Evolutionary conservation across 2,797 vertebrate genomes (phyloP).

Genomic region (Cossypha heuglini): DNA sequence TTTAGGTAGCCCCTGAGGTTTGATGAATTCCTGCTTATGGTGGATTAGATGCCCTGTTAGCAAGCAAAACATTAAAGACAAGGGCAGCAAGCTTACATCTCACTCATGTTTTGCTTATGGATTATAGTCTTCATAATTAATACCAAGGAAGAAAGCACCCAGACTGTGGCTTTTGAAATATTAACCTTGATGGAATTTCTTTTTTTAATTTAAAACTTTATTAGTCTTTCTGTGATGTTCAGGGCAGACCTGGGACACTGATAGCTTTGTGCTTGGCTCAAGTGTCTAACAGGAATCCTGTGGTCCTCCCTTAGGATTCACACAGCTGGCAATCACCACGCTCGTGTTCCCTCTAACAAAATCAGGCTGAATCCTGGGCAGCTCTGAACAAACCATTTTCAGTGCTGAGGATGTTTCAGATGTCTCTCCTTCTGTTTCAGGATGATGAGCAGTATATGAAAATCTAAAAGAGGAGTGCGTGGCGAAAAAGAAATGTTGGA

Average conservation of each 20-base stretch:
- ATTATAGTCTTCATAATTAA: not conserved
- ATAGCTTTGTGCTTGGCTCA: not conserved
- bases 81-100: not conserved
- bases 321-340: not conserved
- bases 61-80: slow-evolving; percentile 36
- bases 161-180: slow-evolving; percentile 14
- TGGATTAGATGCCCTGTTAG: slow-evolving; percentile 29
- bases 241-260: not conserved
- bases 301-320: not conserved
- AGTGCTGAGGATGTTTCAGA: not conserved
- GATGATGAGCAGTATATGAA: not conserved
- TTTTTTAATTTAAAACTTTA: not conserved
- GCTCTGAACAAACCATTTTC: not conserved
- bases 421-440: not conserved
- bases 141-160: not conserved
- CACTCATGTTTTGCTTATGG: not conserved
- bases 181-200: slow-evolving; percentile 20
- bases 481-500: not conserved
- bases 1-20: not conserved
- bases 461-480: not conserved
- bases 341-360: not conserved
- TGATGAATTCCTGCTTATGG: not conserved
- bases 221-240: not conserved
- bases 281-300: not conserved
- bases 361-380: not conserved